These are phyloP conservation scores for Gymnosoma rotundatum DNA, from an alignment of 2,888 invertebrate genomes.

Conservation along the genomic window DNA sequence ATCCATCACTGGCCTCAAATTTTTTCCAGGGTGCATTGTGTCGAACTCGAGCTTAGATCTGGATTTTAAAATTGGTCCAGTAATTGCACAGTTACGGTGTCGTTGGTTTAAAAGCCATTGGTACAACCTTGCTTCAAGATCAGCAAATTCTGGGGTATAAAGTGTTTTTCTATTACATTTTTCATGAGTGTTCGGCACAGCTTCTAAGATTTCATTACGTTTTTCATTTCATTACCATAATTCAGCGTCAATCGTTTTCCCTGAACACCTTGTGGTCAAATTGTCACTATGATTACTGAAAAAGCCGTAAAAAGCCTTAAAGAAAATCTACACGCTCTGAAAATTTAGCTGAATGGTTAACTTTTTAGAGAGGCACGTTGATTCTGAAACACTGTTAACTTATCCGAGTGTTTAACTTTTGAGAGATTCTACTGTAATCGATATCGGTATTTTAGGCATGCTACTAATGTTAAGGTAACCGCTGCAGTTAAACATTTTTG, in stretches of 20 bases:
- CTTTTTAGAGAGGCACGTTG: constrained; percentile 29
- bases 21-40: neutral
- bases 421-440: constrained; percentile 23
- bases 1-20: constrained; percentile 46
- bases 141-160: constrained; percentile 18
- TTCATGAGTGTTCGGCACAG: too few species aligned
- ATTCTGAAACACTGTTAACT: constrained; percentile 23
- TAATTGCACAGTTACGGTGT: too few species aligned
- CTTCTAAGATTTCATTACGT: constrained; percentile 9
- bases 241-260: neutral
- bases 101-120: neutral
- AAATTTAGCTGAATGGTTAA: neutral
- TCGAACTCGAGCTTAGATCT: neutral
- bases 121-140: constrained; percentile 3
- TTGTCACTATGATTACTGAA: neutral
- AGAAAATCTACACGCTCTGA: neutral
- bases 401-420: constrained; percentile 35
- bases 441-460: too few species aligned
- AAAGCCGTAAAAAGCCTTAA: neutral
- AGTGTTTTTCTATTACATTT: constrained; percentile 28
- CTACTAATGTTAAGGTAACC: too few species aligned
- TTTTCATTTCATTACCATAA: constrained; percentile 23
- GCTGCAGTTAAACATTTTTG: too few species aligned
- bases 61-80: too few species aligned
- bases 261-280: neutral